phyloP scores from a whole-genome alignment of 2,797 vertebrate species.

The Mormyrus proboscirostris region DNA sequence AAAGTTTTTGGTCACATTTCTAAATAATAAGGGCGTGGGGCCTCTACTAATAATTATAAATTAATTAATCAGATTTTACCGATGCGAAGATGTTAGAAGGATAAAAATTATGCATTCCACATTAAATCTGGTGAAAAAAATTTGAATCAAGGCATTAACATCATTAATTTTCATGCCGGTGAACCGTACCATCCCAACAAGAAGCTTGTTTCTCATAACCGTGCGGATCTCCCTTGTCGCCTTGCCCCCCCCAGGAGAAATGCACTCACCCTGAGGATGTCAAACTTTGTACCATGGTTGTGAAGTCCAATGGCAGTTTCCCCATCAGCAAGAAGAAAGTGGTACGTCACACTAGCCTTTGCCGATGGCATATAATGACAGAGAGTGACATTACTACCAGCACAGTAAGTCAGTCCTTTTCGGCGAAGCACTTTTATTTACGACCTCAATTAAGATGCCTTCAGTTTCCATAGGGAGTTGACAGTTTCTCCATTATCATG shows the following conservation, averaged over 20 bases:
- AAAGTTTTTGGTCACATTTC: neutral
- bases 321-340: conserved; percentile 93
- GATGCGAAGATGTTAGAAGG: neutral
- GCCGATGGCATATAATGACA: neutral
- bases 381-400: neutral
- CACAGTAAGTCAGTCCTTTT: neutral
- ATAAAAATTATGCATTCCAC: neutral
- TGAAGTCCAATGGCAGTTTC: conserved; percentile 94
- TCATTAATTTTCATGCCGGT: neutral
- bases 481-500: neutral
- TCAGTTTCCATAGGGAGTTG: neutral
- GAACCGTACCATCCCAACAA: neutral
- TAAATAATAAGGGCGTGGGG: neutral
- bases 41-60: neutral
- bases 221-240: neutral
- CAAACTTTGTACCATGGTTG: conserved; percentile 89
- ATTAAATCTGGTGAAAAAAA: neutral
- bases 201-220: neutral
- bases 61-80: neutral
- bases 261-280: conserved; percentile 96
- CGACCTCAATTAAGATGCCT: neutral
- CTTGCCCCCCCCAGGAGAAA: conserved; percentile 67
- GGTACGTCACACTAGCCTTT: conserved; percentile 61
- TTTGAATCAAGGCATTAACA: neutral
- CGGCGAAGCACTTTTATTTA: neutral